phyloP scores from a whole-genome alignment of 2,113 vertebrate species.

The Mohoua ochrocephala region DNA sequence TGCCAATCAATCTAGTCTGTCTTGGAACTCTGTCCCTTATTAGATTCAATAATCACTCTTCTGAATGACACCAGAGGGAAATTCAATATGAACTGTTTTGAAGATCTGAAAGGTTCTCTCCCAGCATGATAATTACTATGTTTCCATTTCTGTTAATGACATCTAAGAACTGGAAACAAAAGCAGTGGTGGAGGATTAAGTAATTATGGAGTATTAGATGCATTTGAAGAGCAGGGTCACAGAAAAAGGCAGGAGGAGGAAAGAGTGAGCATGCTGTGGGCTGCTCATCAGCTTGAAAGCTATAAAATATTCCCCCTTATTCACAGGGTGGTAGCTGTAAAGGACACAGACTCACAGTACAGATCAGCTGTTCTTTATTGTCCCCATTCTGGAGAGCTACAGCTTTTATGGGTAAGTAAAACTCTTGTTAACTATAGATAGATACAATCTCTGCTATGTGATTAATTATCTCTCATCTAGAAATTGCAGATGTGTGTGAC shows the following conservation, averaged over 20 bases:
- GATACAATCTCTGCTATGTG: neutral
- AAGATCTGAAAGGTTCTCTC: conserved; percentile 1
- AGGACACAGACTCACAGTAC: conserved; percentile 34
- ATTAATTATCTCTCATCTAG: neutral
- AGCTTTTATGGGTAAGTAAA: conserved; percentile 71
- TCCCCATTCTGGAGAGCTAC: conserved; percentile 34
- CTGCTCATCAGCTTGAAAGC: conserved; percentile 29
- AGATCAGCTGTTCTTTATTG: conserved; percentile 16
- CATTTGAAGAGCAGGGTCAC: conserved; percentile 64
- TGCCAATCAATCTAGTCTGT: neutral
- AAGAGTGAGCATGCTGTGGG: conserved; percentile 1
- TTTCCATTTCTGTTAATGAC: conserved; percentile 57
- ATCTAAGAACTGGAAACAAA: conserved; percentile 56
- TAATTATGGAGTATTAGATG: conserved; percentile 70
- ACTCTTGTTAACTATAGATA: conserved; percentile 33
- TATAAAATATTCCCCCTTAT: conserved; percentile 20
- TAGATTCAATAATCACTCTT: neutral
- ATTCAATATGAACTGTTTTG: neutral
- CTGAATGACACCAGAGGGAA: neutral
- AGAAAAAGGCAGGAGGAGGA: conserved; percentile 33
- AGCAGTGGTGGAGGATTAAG: conserved; percentile 62
- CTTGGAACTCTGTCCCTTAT: neutral
- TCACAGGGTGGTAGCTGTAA: conserved; percentile 46
- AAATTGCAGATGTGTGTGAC: neutral
- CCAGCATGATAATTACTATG: neutral